A percentile compares a stretch with the other conserved stretches of the same genome.
Evolutionary conservation across 2,113 vertebrate genomes (phyloP).

Genomic region (Oryzias celebensis): DNA sequence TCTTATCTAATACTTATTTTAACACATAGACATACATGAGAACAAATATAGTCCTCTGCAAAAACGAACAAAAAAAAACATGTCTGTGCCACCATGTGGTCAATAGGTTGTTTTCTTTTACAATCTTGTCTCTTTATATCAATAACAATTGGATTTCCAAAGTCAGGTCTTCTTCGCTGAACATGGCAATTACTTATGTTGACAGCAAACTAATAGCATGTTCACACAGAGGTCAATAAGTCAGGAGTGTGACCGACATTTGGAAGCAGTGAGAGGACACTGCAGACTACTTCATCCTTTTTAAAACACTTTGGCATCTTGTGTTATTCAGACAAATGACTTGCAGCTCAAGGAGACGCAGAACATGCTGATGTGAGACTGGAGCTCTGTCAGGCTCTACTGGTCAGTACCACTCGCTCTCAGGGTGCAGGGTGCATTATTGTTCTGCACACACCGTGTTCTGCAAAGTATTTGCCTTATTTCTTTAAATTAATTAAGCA

Average conservation of each 20-base stretch:
- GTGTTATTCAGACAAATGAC: constrained; percentile 53
- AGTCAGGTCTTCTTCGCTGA: constrained; percentile 3
- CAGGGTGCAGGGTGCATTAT: neutral
- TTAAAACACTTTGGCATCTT: constrained; percentile 30
- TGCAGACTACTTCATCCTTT: constrained; percentile 18
- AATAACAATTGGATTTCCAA: neutral
- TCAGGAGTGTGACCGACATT: constrained; percentile 4
- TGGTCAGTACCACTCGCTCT: neutral
- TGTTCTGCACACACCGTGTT: neutral
- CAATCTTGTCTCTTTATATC: neutral
- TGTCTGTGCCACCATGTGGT: too few relatives aligned
- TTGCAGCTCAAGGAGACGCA: constrained; percentile 5
- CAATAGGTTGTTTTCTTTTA: neutral
- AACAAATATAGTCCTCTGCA: too few relatives aligned
- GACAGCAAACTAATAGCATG: constrained; percentile 1
- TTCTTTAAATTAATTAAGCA: too few relatives aligned
- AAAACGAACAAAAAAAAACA: too few relatives aligned
- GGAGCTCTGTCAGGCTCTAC: constrained; percentile 14
- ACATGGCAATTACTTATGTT: constrained; percentile 2
- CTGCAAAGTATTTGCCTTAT: too few relatives aligned
- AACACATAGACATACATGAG: too few relatives aligned
- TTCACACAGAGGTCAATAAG: constrained; percentile 4
- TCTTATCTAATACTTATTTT: too few relatives aligned
- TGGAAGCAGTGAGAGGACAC: neutral
- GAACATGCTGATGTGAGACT: constrained; percentile 40